These are phyloP conservation scores for Sebastes schlegelii DNA, from an alignment of 2,113 vertebrate genomes.

Conservation along the genomic window DNA sequence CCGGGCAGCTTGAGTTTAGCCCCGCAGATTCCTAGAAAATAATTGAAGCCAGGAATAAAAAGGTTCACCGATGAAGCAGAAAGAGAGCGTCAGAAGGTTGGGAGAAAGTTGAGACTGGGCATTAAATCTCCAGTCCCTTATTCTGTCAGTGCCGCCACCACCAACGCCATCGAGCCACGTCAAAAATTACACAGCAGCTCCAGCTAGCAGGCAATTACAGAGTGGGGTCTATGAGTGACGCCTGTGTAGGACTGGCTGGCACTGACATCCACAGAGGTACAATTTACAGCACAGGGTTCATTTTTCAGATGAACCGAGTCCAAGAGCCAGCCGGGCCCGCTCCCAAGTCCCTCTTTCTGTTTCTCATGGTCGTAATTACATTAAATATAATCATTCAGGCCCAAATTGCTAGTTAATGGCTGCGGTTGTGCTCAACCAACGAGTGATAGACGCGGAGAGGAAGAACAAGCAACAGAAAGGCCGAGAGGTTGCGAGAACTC, in stretches of 20 bases:
- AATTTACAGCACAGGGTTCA: conserved; percentile 63
- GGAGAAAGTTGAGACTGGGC: conserved; percentile 53
- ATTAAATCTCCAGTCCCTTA: conserved; percentile 73
- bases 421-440: conserved; percentile 29
- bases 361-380: conserved; percentile 59
- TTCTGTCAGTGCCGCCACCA: conserved; percentile 63
- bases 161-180: conserved; percentile 55
- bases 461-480: conserved; percentile 40
- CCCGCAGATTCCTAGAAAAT: conserved; percentile 22
- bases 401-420: conserved; percentile 60
- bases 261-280: conserved; percentile 60
- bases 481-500: conserved; percentile 51
- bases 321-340: conserved; percentile 29
- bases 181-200: conserved; percentile 77
- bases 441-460: conserved; percentile 31
- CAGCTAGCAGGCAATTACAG: conserved; percentile 79
- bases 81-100: conserved; percentile 34
- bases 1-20: conserved; percentile 17
- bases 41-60: conserved; percentile 46
- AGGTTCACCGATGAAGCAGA: conserved; percentile 31
- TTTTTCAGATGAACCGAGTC: conserved; percentile 58
- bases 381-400: conserved; percentile 68
- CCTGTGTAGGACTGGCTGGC: conserved; percentile 65
- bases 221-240: conserved; percentile 68
- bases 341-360: conserved; percentile 29